Percentiles rank a stretch among this genome's conserved stretches.
Conservation (phyloP, 2,888 invertebrate genomes). For the Sisyra terminalis region DNA sequence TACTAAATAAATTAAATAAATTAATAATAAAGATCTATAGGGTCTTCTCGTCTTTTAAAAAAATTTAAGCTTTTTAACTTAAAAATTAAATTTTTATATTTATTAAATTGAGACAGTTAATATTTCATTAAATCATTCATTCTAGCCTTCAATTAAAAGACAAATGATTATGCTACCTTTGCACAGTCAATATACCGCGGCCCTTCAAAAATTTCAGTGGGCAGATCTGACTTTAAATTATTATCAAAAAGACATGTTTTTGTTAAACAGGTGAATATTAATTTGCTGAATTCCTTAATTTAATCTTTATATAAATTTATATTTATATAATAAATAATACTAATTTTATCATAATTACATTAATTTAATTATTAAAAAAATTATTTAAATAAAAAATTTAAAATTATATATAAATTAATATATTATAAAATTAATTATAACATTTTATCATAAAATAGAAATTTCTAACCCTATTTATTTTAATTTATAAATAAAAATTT, state of each 20-base stretch:
- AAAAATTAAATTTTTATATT: slow-evolving; percentile 35
- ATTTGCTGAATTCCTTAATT: slow-evolving; percentile 46
- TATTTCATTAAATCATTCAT: slow-evolving; percentile 59
- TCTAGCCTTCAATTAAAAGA: slow-evolving; percentile 63
- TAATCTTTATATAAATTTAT: slow-evolving; percentile 24
- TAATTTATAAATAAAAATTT: slow-evolving; percentile 21
- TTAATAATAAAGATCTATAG: slow-evolving; percentile 49
- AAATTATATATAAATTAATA: slow-evolving; percentile 27
- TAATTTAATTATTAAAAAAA: slow-evolving; percentile 26
- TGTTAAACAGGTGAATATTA: slow-evolving; percentile 56
- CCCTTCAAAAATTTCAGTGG: slow-evolving; percentile 55
- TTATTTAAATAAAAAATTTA: slow-evolving; percentile 27
- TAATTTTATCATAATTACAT: slow-evolving; percentile 42
- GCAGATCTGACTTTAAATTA: slow-evolving; percentile 53
- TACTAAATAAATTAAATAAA: slow-evolving; percentile 22
- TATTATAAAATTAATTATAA: slow-evolving; percentile 30
- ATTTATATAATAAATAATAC: slow-evolving; percentile 26
- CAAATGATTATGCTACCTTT: slow-evolving; percentile 70
- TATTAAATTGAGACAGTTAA: slow-evolving; percentile 40
- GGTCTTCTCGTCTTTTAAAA: slow-evolving; percentile 61
- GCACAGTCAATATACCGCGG: slow-evolving; percentile 64
- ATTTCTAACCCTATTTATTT: slow-evolving; percentile 39
- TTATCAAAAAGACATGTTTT: slow-evolving; percentile 54
- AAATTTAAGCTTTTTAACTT: slow-evolving; percentile 48
- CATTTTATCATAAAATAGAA: slow-evolving; percentile 30